Conservation (phyloP, 2,113 vertebrate species). For the Pardalotus punctatus region DNA sequence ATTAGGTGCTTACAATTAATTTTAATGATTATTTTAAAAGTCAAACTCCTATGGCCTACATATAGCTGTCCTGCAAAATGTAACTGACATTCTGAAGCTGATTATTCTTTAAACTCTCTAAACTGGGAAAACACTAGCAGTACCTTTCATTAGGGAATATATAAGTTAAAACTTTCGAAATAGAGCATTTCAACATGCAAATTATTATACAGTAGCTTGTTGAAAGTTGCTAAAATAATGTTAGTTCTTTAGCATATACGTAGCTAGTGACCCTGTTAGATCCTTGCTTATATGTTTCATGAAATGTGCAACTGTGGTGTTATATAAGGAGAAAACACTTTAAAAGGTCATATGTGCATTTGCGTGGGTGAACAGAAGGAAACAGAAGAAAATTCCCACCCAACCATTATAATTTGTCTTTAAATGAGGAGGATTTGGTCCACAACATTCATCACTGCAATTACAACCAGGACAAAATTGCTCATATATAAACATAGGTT, state of each 20-base stretch:
- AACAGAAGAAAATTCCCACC: not conserved
- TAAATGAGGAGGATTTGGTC: not conserved
- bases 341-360: not conserved
- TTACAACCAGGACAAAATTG: not conserved
- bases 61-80: not conserved
- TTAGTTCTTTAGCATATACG: not conserved
- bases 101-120: not conserved
- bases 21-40: not conserved
- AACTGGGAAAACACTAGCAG: not conserved
- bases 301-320: not conserved
- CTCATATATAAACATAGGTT: not conserved
- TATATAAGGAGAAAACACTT: not conserved
- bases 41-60: not conserved
- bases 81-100: not conserved
- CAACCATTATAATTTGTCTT: not conserved
- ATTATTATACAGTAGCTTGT: not conserved
- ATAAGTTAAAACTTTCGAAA: not conserved
- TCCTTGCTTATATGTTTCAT: not conserved
- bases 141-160: not conserved
- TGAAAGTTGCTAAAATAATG: not conserved
- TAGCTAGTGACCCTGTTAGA: not conserved
- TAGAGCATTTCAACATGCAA: not conserved
- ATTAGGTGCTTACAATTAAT: not conserved
- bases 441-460: not conserved
- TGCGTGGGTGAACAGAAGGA: not conserved